Evolutionary conservation across 1,140 invertebrate species (phyloP).

Genomic region (Camponotus vicinus): DNA sequence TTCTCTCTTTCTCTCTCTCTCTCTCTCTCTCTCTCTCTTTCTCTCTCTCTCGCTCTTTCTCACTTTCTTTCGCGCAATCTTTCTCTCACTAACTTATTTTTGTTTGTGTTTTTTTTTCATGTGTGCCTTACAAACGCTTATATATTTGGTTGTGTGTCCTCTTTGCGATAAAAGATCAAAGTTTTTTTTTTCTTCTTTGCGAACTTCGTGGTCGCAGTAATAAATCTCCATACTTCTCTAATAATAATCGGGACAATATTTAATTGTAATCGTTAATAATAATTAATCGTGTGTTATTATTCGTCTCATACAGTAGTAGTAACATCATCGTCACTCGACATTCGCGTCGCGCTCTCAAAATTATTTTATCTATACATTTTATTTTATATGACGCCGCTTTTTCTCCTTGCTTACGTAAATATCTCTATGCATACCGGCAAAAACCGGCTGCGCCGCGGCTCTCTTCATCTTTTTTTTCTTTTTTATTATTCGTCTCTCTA

Average conservation of each 20-base stretch:
- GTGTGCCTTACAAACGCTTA: slow-evolving; percentile 64
- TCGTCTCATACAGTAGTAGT: slow-evolving; percentile 47
- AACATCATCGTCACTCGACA: slow-evolving; percentile 41
- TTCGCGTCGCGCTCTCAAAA: slow-evolving; percentile 50
- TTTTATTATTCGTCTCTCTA: slow-evolving; percentile 48
- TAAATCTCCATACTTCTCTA: slow-evolving; percentile 44
- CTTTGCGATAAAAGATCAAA: slow-evolving; percentile 55
- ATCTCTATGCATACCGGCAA: slow-evolving; percentile 26
- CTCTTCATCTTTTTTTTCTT: slow-evolving; percentile 14
- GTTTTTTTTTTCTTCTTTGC: slow-evolving; percentile 35
- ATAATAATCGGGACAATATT: slow-evolving; percentile 55
- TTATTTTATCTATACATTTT: slow-evolving; percentile 55
- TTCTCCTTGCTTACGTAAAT: slow-evolving; percentile 34
- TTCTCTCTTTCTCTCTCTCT: slow-evolving; percentile 12
- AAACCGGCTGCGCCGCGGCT: not conserved
- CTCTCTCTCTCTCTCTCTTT: slow-evolving; percentile 24
- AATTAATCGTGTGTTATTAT: slow-evolving; percentile 53
- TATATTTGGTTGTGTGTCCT: slow-evolving; percentile 46
- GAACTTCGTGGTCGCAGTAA: slow-evolving; percentile 43
- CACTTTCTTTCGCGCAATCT: slow-evolving; percentile 21
- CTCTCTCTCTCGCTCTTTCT: slow-evolving; percentile 11
- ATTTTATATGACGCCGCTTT: slow-evolving; percentile 10
- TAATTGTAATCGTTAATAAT: slow-evolving; percentile 57
- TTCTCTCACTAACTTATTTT: slow-evolving; percentile 32
- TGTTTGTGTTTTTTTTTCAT: slow-evolving; percentile 15